Conservation (phyloP, 64 coral and sea anemone species). For the Porites australiensis region DNA sequence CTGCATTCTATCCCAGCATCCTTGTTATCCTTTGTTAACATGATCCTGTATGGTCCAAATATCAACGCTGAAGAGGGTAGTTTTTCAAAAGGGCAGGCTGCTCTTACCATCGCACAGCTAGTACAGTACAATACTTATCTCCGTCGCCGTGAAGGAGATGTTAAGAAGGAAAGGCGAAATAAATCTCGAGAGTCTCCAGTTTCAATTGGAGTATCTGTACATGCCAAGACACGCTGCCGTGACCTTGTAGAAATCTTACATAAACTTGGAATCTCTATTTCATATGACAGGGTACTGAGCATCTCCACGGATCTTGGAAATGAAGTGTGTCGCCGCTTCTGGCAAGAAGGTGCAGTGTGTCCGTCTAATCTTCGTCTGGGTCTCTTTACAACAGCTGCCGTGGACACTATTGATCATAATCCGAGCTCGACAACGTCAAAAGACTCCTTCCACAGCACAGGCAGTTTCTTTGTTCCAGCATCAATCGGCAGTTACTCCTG, state of each 20-base stretch:
- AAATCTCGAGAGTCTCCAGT: conserved; percentile 43
- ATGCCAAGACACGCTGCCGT: conserved; percentile 54
- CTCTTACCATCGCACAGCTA: no score
- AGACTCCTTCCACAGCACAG: no score
- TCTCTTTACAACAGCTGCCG: not conserved
- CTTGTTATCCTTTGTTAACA: no score
- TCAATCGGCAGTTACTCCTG: no score
- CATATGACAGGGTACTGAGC: not conserved
- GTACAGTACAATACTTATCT: conserved; percentile 33
- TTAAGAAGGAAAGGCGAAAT: conserved; percentile 3
- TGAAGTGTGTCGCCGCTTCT: not conserved
- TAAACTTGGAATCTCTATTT: not conserved
- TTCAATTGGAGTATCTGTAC: conserved; percentile 43
- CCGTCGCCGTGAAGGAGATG: not conserved
- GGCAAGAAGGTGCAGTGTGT: not conserved
- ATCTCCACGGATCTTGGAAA: conserved; percentile 9
- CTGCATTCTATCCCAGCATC: no score
- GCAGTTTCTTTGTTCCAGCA: no score
- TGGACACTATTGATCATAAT: conserved; percentile 22
- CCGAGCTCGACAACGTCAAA: not conserved
- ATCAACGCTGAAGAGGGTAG: no score
- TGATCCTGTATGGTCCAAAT: no score
- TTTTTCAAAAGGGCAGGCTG: no score
- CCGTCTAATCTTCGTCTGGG: not conserved
- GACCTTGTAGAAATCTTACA: conserved; percentile 21